A percentile compares a stretch with the other conserved stretches of the same genome.
These are phyloP conservation scores for Zelostemma sp. DNA, from an alignment of 1,140 invertebrate genomes.

Conservation along the genomic window DNA sequence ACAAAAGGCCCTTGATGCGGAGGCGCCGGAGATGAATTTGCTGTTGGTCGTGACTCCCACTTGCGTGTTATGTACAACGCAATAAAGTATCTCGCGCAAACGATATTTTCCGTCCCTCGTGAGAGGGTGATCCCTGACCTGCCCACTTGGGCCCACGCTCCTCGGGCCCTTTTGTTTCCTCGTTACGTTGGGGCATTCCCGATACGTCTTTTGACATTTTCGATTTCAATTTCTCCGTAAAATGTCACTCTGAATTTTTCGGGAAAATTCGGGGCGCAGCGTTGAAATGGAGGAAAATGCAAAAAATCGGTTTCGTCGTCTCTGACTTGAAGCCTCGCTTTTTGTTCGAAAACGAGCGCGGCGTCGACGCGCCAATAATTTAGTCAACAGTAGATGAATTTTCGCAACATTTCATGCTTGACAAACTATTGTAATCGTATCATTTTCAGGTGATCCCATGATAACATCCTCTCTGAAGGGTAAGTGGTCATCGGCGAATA, in stretches of 20 bases:
- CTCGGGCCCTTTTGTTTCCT: no score
- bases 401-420: slow-evolving; percentile 44
- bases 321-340: neutral
- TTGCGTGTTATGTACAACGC: slow-evolving; percentile 58
- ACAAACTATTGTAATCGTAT: slow-evolving; percentile 65
- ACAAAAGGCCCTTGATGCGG: slow-evolving; percentile 43
- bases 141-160: slow-evolving; percentile 57
- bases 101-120: slow-evolving; percentile 58
- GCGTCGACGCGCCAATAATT: neutral
- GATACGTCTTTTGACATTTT: no score
- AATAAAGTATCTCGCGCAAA: slow-evolving; percentile 58
- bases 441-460: slow-evolving; percentile 71
- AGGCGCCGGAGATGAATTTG: slow-evolving; percentile 30
- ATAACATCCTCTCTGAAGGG: slow-evolving; percentile 71
- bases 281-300: no score
- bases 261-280: no score
- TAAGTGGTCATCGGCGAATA: slow-evolving; percentile 64
- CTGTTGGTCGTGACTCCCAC: slow-evolving; percentile 51
- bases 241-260: no score
- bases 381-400: slow-evolving; percentile 30
- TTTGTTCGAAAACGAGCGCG: neutral
- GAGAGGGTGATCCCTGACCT: slow-evolving; percentile 57
- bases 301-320: no score
- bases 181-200: no score
- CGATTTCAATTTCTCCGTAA: no score